These are phyloP conservation scores for Subanguina moxae DNA, from an alignment of 1,140 invertebrate genomes.

Conservation along the genomic window DNA sequence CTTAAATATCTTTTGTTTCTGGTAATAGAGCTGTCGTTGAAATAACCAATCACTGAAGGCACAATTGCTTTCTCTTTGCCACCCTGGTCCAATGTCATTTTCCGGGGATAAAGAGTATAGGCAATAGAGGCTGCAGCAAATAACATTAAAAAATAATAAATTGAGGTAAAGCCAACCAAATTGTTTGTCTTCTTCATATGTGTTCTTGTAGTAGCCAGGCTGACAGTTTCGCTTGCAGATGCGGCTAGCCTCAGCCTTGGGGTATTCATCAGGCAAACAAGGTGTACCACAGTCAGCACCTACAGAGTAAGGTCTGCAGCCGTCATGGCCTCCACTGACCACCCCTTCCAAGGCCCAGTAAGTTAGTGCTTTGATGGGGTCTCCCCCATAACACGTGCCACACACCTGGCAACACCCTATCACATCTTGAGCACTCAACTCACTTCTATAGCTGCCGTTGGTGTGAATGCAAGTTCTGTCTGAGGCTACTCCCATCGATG, in stretches of 20 bases:
- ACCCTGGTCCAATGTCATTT: constrained; percentile 54
- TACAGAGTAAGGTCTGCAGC: constrained; percentile 52
- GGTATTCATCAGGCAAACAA: constrained; percentile 52
- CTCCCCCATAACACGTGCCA: constrained; percentile 58
- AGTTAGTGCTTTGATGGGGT: constrained; percentile 52
- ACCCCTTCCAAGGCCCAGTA: constrained; percentile 54
- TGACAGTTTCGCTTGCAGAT: constrained; percentile 50
- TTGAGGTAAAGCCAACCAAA: background rate
- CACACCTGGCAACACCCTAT: constrained; percentile 55
- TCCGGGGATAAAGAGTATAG: constrained; percentile 56
- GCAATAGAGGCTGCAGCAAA: constrained; percentile 52
- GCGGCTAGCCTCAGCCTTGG: constrained; percentile 44
- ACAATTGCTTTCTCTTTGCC: constrained; percentile 45
- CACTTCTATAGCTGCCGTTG: constrained; percentile 50
- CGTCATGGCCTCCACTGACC: constrained; percentile 56
- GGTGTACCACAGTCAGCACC: constrained; percentile 52
- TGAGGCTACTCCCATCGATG: constrained; percentile 54
- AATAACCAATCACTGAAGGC: constrained; percentile 51
- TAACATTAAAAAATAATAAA: background rate
- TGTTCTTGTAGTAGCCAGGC: constrained; percentile 54
- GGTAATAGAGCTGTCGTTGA: constrained; percentile 41
- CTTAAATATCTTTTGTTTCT: constrained; percentile 14
- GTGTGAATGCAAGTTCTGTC: constrained; percentile 54
- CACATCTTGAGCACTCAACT: constrained; percentile 51
- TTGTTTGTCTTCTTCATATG: constrained; percentile 55